Base-by-base conservation (phyloP, 2,888 invertebrate species). In the Drosophila tanythrix region DNA sequence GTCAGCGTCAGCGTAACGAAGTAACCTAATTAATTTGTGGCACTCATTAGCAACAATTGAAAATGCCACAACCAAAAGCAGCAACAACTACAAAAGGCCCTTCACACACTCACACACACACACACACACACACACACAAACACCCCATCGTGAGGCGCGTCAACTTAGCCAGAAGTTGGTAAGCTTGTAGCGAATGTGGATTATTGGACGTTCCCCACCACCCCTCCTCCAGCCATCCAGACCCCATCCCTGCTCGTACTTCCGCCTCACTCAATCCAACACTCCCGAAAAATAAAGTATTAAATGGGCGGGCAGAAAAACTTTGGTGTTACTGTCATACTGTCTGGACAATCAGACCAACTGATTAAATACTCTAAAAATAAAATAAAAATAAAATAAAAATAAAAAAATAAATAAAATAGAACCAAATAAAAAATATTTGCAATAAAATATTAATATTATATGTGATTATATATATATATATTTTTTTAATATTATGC, bases 21-120 rank as follows among this genome's bases (percentile, higher is more conserved):
- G 84, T 90, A 87, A 87, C 89, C 89, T 87, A 87, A 87, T 87
- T 87, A 87, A 87, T 90, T 90, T 90, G 87, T 89, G 89, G 87
- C 90, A 83, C 90, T 87, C 87, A 87, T 87, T 87, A 87, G 87
- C 80, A 90, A 87, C 87, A 87, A 87, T 87, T 87, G 89, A 87
- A 90, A 90, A 87, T 76, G 89, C 88, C 88, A 76, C 61, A 81
- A 40, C 66, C 81, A 58, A 70, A 57, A 74, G 56, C 65, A 66
- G 57, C 55, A 63, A 38, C 67, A 64, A 50, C 55, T 21, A 43
- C n/a, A 65, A 60, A 53, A 65, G 36, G 31, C 52, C 15, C 52
- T 35, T 21, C 53, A 18, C 38, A 38, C 36, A 38, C 36, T 8
- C 36, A 15, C 36, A 38, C 36, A 18, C 36, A 35, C 13, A 36